phyloP scores from a whole-genome alignment of 1,140 invertebrate genomes.

The Ceratosolen solmsi region DNA sequence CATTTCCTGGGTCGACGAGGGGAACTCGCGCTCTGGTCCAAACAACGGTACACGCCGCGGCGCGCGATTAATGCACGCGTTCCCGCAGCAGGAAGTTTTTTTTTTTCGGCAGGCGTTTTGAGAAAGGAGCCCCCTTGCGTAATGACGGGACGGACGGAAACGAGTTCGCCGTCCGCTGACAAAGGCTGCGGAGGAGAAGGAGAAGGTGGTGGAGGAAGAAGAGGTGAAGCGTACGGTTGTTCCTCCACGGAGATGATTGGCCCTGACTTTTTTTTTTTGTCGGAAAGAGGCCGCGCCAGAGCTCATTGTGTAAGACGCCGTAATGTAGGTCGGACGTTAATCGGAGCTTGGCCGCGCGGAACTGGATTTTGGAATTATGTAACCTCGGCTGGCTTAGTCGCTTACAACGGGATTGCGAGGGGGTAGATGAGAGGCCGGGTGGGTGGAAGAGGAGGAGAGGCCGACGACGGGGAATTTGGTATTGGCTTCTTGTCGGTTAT shows the following conservation, averaged over 20 bases:
- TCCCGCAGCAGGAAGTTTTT: slow-evolving; percentile 32
- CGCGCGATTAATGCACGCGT: slow-evolving; percentile 5
- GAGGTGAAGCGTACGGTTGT: background rate
- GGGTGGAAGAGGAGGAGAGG: background rate
- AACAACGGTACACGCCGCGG: slow-evolving; percentile 49
- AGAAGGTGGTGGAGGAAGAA: no score
- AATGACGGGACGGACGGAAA: slow-evolving; percentile 1
- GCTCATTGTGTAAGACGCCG: slow-evolving; percentile 17
- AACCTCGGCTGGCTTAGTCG: background rate
- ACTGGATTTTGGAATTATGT: slow-evolving; percentile 18
- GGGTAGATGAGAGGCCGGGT: background rate
- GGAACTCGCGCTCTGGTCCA: slow-evolving; percentile 34
- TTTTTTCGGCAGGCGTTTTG: slow-evolving; percentile 19
- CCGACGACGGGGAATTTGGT: no score
- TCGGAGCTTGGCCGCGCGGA: background rate
- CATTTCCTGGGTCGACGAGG: slow-evolving; percentile 28
- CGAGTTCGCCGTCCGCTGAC: background rate
- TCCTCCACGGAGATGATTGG: background rate
- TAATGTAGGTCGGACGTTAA: slow-evolving; percentile 14
- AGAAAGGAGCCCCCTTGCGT: slow-evolving; percentile 19
- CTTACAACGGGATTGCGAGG: background rate
- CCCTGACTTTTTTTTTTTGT: slow-evolving; percentile 8
- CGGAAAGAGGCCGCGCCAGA: background rate
- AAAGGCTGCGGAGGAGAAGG: no score
- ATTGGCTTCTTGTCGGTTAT: no score